These are phyloP conservation scores for Teleiodes luculella DNA, from an alignment of 2,888 invertebrate genomes.

Conservation along the genomic window DNA sequence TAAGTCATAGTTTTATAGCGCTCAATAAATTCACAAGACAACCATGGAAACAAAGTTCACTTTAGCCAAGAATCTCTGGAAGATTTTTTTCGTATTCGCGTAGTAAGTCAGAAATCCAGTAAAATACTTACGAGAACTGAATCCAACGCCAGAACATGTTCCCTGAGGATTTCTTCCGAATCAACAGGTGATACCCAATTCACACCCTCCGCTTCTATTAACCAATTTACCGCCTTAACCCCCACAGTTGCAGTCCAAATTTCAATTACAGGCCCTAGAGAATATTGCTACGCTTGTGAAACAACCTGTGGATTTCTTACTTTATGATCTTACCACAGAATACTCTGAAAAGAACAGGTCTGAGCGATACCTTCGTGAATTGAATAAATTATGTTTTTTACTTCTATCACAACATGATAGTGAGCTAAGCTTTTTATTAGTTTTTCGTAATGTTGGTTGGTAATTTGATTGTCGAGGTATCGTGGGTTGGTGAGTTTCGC, in stretches of 20 bases:
- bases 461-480: not conserved
- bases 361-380: not conserved
- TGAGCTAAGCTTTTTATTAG: too few relatives aligned
- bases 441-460: not conserved
- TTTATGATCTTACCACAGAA: not conserved
- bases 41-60: not conserved
- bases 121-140: slow-evolving; percentile 47
- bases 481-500: slow-evolving; percentile 26
- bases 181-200: slow-evolving; percentile 73
- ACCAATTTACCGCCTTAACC: slow-evolving; percentile 58
- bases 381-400: not conserved
- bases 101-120: not conserved
- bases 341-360: not conserved
- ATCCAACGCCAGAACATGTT: slow-evolving; percentile 68
- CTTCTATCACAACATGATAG: not conserved
- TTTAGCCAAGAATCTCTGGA: not conserved
- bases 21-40: not conserved
- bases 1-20: too few relatives aligned
- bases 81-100: not conserved
- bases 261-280: slow-evolving; percentile 42
- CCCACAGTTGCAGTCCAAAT: slow-evolving; percentile 49
- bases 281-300: slow-evolving; percentile 39
- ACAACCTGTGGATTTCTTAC: slow-evolving; percentile 67
- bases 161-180: slow-evolving; percentile 51
- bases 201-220: slow-evolving; percentile 48